These are phyloP conservation scores for Aspidoscelis tigris DNA, from an alignment of 2,113 vertebrate species.

Conservation along the genomic window DNA sequence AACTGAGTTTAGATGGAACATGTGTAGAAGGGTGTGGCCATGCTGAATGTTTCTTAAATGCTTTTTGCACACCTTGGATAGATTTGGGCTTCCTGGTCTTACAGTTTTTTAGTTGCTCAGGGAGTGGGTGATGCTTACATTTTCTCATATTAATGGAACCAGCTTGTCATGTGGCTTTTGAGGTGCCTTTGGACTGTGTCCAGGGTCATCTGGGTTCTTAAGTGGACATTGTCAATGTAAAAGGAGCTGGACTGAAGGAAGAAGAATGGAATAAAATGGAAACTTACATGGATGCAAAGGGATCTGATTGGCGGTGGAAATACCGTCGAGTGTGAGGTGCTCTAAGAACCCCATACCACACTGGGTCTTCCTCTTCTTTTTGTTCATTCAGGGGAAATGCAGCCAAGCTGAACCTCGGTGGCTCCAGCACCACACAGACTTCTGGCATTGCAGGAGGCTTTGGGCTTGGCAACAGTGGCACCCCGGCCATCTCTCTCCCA, in stretches of 20 bases:
- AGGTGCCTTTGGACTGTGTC: background rate
- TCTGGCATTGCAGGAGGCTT: constrained; percentile 38
- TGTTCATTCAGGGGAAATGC: constrained; percentile 55
- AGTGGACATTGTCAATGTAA: background rate
- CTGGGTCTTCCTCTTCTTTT: background rate
- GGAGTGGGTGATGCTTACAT: too few species aligned
- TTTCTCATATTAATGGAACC: too few species aligned
- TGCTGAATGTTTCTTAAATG: too few species aligned
- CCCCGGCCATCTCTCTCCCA: constrained; percentile 35
- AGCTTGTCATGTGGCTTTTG: background rate
- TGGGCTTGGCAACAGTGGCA: constrained; percentile 53
- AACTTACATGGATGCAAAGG: too few species aligned
- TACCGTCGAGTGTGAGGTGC: background rate
- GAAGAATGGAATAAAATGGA: background rate
- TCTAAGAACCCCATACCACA: background rate
- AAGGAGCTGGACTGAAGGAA: accelerated
- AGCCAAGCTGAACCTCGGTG: constrained; percentile 75
- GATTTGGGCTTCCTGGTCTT: too few species aligned
- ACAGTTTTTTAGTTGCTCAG: too few species aligned
- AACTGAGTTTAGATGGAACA: too few species aligned
- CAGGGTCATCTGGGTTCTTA: background rate
- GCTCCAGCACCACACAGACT: constrained; percentile 25
- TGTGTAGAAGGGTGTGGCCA: too few species aligned
- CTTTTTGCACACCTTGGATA: too few species aligned
- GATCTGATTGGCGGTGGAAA: background rate